Evolutionary conservation across 92 coral and sea anemone genomes (phyloP).

Genomic region (Parazoanthus darwini): DNA sequence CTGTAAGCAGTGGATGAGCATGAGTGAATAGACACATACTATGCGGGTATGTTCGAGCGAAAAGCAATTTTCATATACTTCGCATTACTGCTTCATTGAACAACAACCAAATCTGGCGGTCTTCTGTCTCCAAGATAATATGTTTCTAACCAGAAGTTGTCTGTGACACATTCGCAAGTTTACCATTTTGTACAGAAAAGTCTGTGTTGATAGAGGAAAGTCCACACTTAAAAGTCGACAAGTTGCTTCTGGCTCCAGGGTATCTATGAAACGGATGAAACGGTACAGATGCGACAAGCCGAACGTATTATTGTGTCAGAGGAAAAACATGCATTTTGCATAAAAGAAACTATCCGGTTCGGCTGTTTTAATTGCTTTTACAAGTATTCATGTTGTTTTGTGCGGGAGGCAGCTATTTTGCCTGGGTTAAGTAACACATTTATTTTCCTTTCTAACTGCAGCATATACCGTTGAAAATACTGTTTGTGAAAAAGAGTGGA

Average conservation of each 20-base stretch:
- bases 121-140: background rate
- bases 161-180: background rate
- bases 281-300: background rate
- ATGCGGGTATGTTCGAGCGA: background rate
- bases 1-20: conserved; percentile 1
- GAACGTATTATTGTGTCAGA: conserved; percentile 22
- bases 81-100: conserved; percentile 6
- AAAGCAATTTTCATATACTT: background rate
- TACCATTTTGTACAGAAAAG: too few relatives aligned
- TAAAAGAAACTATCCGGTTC: conserved; percentile 12
- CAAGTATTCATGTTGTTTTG: background rate
- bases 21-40: background rate
- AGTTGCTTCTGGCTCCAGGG: background rate
- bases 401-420: background rate
- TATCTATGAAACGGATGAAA: background rate
- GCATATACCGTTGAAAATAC: too few relatives aligned
- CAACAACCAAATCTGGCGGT: background rate
- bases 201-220: too few relatives aligned
- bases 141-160: too few relatives aligned
- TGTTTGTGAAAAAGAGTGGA: too few relatives aligned
- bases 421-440: background rate
- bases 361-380: background rate
- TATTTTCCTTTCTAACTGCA: background rate
- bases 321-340: conserved; percentile 10
- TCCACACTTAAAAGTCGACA: background rate